Percentiles rank a stretch among this genome's conserved stretches.
These are phyloP conservation scores for Drosophila macrospina DNA, from an alignment of 2,888 invertebrate genomes.

Conservation along the genomic window DNA sequence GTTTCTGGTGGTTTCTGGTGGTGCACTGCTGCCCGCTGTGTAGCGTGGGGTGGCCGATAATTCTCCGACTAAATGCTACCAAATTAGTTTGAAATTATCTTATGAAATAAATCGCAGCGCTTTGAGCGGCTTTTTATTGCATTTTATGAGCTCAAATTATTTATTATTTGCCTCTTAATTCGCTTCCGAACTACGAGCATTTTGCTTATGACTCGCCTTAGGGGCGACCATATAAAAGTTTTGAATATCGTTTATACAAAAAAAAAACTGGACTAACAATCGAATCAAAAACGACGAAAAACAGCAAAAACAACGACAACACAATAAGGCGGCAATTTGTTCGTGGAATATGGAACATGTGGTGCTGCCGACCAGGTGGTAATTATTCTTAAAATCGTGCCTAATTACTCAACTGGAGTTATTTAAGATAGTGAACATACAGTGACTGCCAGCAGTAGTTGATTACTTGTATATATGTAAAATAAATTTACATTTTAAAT, in stretches of 20 bases:
- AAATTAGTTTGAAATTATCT: constrained; percentile 78
- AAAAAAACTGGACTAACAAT: constrained; percentile 21
- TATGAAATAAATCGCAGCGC: constrained; percentile 70
- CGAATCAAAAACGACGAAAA: too few species aligned
- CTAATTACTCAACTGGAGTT: constrained; percentile 66
- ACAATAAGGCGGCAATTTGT: constrained; percentile 43
- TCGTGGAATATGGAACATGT: constrained; percentile 39
- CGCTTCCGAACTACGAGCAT: constrained; percentile 75
- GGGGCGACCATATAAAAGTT: constrained; percentile 34
- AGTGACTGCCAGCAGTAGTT: constrained; percentile 20
- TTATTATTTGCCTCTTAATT: constrained; percentile 76
- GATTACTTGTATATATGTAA: neutral
- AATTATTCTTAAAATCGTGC: constrained; percentile 76
- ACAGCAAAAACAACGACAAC: too few species aligned
- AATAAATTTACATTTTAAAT: neutral
- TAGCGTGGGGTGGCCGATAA: constrained; percentile 51
- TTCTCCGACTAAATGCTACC: constrained; percentile 76
- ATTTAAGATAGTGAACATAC: constrained; percentile 30
- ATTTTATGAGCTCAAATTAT: constrained; percentile 77
- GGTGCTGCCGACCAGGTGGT: constrained; percentile 71
- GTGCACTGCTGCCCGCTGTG: constrained; percentile 41
- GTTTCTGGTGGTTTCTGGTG: constrained; percentile 9
- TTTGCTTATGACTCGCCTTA: constrained; percentile 48
- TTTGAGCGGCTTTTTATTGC: constrained; percentile 70
- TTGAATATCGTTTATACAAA: constrained; percentile 2